phyloP scores from a whole-genome alignment of 2,797 vertebrate genomes.

The Perodicticus potto region DNA sequence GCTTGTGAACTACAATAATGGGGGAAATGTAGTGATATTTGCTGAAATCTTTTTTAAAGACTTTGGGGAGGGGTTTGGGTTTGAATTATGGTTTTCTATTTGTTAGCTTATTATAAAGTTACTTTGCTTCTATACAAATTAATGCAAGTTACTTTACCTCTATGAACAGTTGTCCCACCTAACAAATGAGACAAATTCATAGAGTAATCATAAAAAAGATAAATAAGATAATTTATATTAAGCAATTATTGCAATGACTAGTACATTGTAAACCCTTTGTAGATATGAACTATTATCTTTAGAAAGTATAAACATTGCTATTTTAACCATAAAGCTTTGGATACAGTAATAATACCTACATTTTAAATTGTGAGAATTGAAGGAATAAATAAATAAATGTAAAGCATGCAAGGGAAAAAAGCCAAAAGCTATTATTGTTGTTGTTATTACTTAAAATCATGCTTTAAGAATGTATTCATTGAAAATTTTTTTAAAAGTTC shows the following conservation, averaged over 20 bases:
- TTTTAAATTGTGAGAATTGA: slow-evolving; percentile 61
- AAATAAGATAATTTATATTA: slow-evolving; percentile 36
- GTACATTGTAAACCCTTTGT: slow-evolving; percentile 11
- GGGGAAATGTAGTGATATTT: not conserved
- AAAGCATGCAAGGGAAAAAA: not conserved
- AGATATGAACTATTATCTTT: slow-evolving; percentile 44
- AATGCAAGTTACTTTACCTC: slow-evolving; percentile 1
- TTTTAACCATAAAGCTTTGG: slow-evolving; percentile 5
- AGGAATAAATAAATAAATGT: slow-evolving; percentile 42
- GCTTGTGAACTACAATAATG: not conserved
- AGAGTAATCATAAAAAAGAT: not conserved
- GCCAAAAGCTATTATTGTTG: not conserved
- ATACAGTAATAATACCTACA: not conserved
- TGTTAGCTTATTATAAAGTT: not conserved
- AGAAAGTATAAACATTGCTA: slow-evolving; percentile 8
- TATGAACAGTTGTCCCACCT: not conserved
- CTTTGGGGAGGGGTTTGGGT: not conserved
- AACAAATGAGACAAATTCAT: slow-evolving; percentile 21
- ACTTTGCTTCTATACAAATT: not conserved
- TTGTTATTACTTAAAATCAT: slow-evolving; percentile 39
- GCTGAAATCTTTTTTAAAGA: not conserved
- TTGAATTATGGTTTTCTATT: not conserved
- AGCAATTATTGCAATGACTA: not conserved
- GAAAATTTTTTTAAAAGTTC: not conserved
- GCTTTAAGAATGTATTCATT: slow-evolving; percentile 1